Percentiles rank a stretch among this genome's conserved stretches.
Conservation (phyloP, 2,888 invertebrate species). For the Poecilus cupreus region DNA sequence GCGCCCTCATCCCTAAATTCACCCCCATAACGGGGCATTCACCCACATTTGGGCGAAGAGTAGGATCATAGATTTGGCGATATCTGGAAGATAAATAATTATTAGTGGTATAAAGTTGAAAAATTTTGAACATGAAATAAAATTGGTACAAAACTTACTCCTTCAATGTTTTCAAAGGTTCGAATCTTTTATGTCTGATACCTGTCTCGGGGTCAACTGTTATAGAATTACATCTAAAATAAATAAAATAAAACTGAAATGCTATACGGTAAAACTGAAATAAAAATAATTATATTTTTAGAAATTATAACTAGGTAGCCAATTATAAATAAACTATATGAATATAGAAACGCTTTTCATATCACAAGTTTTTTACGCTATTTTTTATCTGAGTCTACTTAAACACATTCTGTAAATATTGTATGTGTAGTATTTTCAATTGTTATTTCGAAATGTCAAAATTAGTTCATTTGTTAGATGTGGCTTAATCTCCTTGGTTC, state of each 20-base stretch:
- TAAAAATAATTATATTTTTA: background rate
- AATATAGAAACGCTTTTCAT: too few species aligned
- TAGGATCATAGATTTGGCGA: conserved; percentile 69
- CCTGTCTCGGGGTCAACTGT: conserved; percentile 82
- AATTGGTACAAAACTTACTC: conserved; percentile 71
- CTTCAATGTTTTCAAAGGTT: conserved; percentile 81
- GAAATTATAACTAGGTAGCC: background rate
- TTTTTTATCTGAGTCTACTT: too few species aligned
- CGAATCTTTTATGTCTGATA: conserved; percentile 75
- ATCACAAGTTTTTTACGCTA: too few species aligned
- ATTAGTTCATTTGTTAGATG: too few species aligned
- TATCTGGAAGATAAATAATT: conserved; percentile 67
- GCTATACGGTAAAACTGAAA: too few species aligned
- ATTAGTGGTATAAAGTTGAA: background rate
- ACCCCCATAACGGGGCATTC: conserved; percentile 74
- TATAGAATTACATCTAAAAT: conserved; percentile 80
- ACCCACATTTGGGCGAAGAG: conserved; percentile 66
- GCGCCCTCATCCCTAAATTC: conserved; percentile 73
- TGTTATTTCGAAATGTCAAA: too few species aligned
- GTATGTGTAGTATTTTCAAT: too few species aligned
- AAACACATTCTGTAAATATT: too few species aligned
- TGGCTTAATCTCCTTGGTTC: too few species aligned
- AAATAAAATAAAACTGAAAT: background rate
- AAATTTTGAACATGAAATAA: background rate
- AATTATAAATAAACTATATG: background rate